These are phyloP conservation scores for Ectropis crepuscularia DNA, from an alignment of 2,888 invertebrate genomes.

Conservation along the genomic window DNA sequence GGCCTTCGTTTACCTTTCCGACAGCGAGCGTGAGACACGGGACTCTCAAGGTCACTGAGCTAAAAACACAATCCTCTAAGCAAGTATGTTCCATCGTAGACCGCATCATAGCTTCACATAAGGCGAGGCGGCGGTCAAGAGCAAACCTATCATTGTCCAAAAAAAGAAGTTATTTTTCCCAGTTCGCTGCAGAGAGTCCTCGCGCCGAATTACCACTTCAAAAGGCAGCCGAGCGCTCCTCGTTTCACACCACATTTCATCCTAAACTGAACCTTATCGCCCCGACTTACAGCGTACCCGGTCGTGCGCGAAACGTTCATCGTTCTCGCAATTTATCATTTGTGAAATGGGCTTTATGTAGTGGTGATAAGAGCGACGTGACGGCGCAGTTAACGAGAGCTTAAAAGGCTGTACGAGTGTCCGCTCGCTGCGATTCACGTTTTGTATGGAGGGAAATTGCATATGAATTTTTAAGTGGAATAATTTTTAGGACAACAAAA, in stretches of 20 bases:
- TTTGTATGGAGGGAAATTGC: conserved; percentile 30
- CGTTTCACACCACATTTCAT: conserved; percentile 2
- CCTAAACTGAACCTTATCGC: conserved; percentile 11
- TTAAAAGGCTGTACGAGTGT: conserved; percentile 26
- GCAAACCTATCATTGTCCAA: conserved; percentile 7
- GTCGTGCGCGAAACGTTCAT: conserved; percentile 16
- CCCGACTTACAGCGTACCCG: conserved; percentile 5
- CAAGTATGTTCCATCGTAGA: too few species aligned
- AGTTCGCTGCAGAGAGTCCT: conserved; percentile 15
- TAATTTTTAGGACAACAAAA: conserved; percentile 21
- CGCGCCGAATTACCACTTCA: conserved; percentile 24
- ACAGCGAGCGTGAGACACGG: too few species aligned
- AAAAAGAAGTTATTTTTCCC: conserved; percentile 16
- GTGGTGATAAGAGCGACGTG: conserved; percentile 10
- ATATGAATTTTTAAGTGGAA: conserved; percentile 32
- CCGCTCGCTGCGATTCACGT: conserved; percentile 24
- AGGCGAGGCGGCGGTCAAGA: background rate
- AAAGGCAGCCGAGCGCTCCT: conserved; percentile 20
- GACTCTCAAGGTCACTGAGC: too few species aligned
- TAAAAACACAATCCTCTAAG: too few species aligned
- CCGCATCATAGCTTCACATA: background rate
- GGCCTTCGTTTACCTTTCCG: too few species aligned
- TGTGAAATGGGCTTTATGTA: conserved; percentile 15
- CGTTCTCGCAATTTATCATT: background rate
- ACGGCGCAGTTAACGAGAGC: conserved; percentile 20